phyloP scores from a whole-genome alignment of 2,888 invertebrate genomes.

The Barypeithes pellucidus region DNA sequence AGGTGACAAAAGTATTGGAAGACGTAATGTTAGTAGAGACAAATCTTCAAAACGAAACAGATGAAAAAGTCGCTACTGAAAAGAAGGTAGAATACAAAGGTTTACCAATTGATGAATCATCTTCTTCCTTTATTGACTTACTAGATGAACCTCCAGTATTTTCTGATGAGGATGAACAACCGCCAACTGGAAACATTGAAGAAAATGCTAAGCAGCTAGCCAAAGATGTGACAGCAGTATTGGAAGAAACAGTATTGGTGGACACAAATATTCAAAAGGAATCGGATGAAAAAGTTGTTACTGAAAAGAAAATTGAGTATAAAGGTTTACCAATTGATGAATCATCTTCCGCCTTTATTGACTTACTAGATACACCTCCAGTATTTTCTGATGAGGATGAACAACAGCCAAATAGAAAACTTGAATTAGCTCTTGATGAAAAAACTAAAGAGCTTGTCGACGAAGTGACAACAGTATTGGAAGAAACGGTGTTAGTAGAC shows the following conservation, averaged over 20 bases:
- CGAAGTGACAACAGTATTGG: neutral
- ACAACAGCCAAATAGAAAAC: neutral
- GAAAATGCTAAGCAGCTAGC: neutral
- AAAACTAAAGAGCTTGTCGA: neutral
- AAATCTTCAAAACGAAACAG: neutral
- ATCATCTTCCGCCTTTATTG: conserved; percentile 57
- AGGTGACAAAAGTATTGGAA: neutral
- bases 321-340: conserved; percentile 60
- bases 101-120: conserved; percentile 55
- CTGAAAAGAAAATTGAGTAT: conserved; percentile 51
- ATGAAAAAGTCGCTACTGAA: conserved; percentile 35
- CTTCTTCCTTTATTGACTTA: conserved; percentile 57
- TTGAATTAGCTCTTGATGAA: neutral
- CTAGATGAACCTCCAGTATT: conserved; percentile 64
- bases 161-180: conserved; percentile 61
- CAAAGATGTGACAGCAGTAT: conserved; percentile 2
- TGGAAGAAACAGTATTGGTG: neutral
- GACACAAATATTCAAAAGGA: conserved; percentile 25
- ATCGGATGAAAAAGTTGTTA: conserved; percentile 9
- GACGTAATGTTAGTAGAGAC: neutral
- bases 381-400: conserved; percentile 63
- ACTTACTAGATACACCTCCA: conserved; percentile 63
- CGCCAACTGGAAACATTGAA: neutral
- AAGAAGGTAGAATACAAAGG: conserved; percentile 56
- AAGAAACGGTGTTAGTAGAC: neutral